These are phyloP conservation scores for Pherbina coryleti DNA, from an alignment of 2,888 invertebrate species.

Conservation along the genomic window DNA sequence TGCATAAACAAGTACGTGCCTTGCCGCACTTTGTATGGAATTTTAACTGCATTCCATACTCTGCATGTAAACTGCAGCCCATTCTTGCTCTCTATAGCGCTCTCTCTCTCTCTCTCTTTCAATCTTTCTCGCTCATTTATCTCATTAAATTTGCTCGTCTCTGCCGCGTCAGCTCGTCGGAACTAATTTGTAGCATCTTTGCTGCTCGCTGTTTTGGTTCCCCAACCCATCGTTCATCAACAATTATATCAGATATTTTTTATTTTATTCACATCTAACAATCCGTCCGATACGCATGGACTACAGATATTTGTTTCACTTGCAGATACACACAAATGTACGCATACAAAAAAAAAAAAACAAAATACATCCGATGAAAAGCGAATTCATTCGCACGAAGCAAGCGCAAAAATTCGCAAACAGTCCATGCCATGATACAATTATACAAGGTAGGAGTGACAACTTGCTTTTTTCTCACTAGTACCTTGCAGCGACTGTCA, in stretches of 20 bases:
- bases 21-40: slow-evolving; percentile 12
- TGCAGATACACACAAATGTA: neutral
- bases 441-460: too few relatives aligned
- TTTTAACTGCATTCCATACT: neutral
- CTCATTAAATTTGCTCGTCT: neutral
- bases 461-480: too few relatives aligned
- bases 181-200: too few relatives aligned
- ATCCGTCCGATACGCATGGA: neutral
- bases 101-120: neutral
- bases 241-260: neutral
- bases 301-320: neutral
- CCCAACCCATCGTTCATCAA: too few relatives aligned
- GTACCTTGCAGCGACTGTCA: too few relatives aligned
- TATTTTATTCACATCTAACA: neutral
- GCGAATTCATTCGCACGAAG: neutral
- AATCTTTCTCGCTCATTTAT: slow-evolving; percentile 16
- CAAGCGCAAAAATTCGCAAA: neutral
- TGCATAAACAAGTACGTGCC: slow-evolving; percentile 1
- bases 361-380: neutral
- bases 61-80: neutral
- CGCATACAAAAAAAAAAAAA: neutral
- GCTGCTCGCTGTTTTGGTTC: too few relatives aligned
- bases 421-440: too few relatives aligned
- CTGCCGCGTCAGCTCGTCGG: neutral
- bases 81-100: neutral